Base-by-base conservation (phyloP, 2,888 invertebrate genomes). In the Drosophila limbata region DNA sequence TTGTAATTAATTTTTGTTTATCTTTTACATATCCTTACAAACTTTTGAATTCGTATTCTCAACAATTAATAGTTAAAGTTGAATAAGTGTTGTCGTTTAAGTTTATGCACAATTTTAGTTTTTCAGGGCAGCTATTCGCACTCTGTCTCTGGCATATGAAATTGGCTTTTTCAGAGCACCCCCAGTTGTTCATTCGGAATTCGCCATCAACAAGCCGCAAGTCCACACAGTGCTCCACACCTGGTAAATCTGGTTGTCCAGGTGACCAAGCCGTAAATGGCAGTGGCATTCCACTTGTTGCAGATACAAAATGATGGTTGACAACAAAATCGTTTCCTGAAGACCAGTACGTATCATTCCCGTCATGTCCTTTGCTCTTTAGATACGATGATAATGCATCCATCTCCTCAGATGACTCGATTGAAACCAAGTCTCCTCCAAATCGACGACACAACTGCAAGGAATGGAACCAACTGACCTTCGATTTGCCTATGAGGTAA, bases 161-260 rank as follows among this genome's bases (percentile, higher is more conserved):
- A 25, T 8, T 17, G 6, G 53, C 53, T 3, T 42, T 19, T n/a
- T 42, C n/a, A 2, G 6, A n/a, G 31, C 53, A 55, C 4, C 9
- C 0, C 42, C 53, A 33, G 31, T 55, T 42, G 31, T 55, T 55
- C 53, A 55, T 55, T n/a, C 9, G 28, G 19, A 55, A 42, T 1
- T 55, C 31, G 8, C 31, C 42, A 35, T 19, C 31, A 4, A 1
- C 13, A 8, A 55, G 42, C 53, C 42, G 45, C 25, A 56, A 35
- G 21, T 56, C 35, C 15, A 56, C 15, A 35, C 56, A 56, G 19
- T 33, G 31, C 35, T 56, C 56, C 3, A 19, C n/a, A 0, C 13
- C 33, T 11, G 35, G 31, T 4, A 11, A 25, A 28, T 55, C 53
- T 13, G 53, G 53, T n/a, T 55, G 53, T 8, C 53, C 53, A 31